A percentile compares a stretch with the other conserved stretches of the same genome.
Evolutionary conservation across 2,888 invertebrate genomes (phyloP).

Genomic region (Cantharis rufa): DNA sequence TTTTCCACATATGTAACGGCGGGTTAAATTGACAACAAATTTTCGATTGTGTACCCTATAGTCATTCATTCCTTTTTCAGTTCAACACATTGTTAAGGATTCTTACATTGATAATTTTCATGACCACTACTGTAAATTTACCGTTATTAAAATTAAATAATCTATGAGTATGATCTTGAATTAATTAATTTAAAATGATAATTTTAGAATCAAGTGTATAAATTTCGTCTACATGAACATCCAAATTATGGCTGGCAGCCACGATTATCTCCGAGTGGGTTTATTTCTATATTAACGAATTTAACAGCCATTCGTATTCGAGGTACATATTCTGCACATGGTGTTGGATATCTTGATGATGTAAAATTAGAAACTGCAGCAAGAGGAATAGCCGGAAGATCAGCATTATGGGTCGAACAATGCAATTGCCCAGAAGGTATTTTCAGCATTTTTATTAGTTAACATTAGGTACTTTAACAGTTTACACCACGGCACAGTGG

Average conservation of each 20-base stretch:
- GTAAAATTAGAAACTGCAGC: constrained; percentile 88
- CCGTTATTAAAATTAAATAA: too few relatives aligned
- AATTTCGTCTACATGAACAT: constrained; percentile 90
- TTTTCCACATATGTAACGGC: too few relatives aligned
- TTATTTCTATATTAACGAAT: constrained; percentile 91
- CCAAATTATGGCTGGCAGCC: constrained; percentile 94
- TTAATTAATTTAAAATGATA: neutral
- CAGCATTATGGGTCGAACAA: constrained; percentile 92
- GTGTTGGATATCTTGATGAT: constrained; percentile 87
- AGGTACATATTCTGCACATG: constrained; percentile 84
- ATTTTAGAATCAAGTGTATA: constrained; percentile 71
- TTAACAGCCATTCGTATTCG: constrained; percentile 92
- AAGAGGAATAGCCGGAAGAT: constrained; percentile 74
- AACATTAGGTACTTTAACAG: too few relatives aligned
- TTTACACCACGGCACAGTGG: too few relatives aligned
- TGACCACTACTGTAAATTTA: too few relatives aligned
- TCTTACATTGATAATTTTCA: too few relatives aligned
- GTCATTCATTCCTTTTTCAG: too few relatives aligned
- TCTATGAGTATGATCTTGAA: too few relatives aligned
- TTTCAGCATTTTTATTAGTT: neutral
- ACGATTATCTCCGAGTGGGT: constrained; percentile 80
- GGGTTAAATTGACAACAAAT: too few relatives aligned
- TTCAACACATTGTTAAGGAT: too few relatives aligned
- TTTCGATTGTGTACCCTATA: too few relatives aligned
- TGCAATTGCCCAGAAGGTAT: constrained; percentile 83